Base-by-base conservation (phyloP, 2,888 invertebrate species). In the Drosophila paracracens region DNA sequence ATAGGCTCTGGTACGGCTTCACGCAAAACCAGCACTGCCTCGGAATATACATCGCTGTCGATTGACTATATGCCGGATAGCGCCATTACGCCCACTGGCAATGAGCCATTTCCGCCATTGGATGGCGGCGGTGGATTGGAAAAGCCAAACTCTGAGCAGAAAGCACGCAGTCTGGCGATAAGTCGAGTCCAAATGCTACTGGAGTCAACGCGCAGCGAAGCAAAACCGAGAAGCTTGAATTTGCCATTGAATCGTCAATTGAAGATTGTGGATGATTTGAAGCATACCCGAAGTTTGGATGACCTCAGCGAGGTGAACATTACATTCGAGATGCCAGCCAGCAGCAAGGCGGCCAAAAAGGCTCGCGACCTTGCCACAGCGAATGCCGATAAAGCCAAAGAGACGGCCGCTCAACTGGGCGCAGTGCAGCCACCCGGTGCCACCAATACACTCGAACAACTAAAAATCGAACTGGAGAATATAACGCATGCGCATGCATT, bases 401-500 rank as follows among this genome's bases (percentile, higher is more conserved):
- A 90, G 46, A 52, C 60, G 13, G 63, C 60, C 21, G 70, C 50
- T 7, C 81, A 80, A 11, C 46, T 56, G 40, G 65, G 75, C 13
- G 59, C 70, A 31, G 62, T 56, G 13, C 88, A 82, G 68, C 72
- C 72, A 7, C 50, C 86, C 11, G 75, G 80, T n/a, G 83, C 88
- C 7, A 94, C 94, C 53, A 94, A 94, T 70, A 94, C 94, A 0
- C 87, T 95, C 46, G 94, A 94, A 74, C 94, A 94, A 76, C 88
- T 95, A 4, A 94, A 95, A 89, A 95, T 94, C 65, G 94, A 94
- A 65, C 88, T 95, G 43, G 94, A 95, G 76, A 94, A 94, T 74
- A 93, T 95, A 64, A 94, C 94, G 35, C 94, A 94, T 72, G 94
- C 94, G 5, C 94, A 94, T 87, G 94, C 89, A 2, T 82, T 91